Conservation (phyloP, 92 coral and sea anemone genomes). For the Muricea muricata region DNA sequence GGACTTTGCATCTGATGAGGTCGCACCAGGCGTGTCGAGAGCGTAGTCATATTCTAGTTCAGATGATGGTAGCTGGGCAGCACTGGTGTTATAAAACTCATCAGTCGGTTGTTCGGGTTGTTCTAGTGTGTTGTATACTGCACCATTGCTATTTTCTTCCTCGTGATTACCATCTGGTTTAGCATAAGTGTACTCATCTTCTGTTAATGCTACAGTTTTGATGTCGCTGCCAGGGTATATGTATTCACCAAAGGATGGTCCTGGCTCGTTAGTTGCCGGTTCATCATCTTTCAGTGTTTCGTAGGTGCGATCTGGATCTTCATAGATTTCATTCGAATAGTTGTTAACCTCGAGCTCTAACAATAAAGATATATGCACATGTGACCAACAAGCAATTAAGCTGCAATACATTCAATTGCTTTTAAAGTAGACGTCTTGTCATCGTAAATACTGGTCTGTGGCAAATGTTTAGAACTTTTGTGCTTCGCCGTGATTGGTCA, state of each 20-base stretch:
- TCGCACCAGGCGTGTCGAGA: not conserved
- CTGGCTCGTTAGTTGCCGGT: not conserved
- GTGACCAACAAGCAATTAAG: too few relatives aligned
- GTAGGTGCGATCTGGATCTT: conserved; percentile 14
- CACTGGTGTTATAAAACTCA: not conserved
- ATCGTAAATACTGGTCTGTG: too few relatives aligned
- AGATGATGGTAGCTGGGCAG: not conserved
- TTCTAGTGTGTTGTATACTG: not conserved
- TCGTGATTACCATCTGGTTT: not conserved
- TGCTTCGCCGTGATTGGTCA: too few relatives aligned
- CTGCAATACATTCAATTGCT: too few relatives aligned
- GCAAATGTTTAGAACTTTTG: too few relatives aligned
- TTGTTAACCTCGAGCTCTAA: not conserved
- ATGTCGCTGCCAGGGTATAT: not conserved
- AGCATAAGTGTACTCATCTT: not conserved
- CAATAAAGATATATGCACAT: too few relatives aligned
- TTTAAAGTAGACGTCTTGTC: too few relatives aligned
- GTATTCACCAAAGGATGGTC: not conserved
- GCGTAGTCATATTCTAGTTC: not conserved
- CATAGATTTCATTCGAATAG: not conserved
- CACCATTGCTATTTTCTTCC: not conserved
- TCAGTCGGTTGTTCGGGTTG: not conserved
- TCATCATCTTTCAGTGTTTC: not conserved
- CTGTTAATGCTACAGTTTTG: not conserved
- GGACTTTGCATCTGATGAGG: not conserved